Conservation (phyloP, 2,797 vertebrate species). For the Gallinago stenura region DNA sequence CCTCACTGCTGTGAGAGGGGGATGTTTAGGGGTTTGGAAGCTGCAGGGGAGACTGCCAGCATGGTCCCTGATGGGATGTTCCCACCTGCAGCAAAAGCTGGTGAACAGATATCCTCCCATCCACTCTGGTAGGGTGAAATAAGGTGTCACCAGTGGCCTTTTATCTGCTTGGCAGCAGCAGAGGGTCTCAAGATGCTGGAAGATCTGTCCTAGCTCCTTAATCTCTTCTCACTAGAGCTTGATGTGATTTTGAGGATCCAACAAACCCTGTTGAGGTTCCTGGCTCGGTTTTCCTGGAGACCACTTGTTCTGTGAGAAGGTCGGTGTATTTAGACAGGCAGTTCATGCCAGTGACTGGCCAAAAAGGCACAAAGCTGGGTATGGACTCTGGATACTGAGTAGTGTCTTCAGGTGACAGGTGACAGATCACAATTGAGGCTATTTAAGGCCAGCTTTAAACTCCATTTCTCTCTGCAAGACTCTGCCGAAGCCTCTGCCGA, state of each 20-base stretch:
- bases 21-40: not conserved
- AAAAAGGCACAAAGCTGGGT: not conserved
- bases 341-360: not conserved
- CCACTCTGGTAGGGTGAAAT: not conserved
- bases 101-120: not conserved
- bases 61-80: not conserved
- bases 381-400: fast-evolving
- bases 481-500: not conserved
- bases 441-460: not conserved
- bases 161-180: not conserved
- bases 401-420: not conserved
- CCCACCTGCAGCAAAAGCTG: not conserved
- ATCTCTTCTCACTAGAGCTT: not conserved
- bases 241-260: not conserved
- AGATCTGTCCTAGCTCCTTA: not conserved
- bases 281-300: not conserved
- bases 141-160: not conserved
- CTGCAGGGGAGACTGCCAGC: not conserved
- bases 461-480: not conserved
- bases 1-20: not conserved
- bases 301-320: not conserved
- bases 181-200: not conserved
- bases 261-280: not conserved
- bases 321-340: not conserved
- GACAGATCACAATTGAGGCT: not conserved